These are phyloP conservation scores for Ursus arctos DNA, from an alignment of 2,113 vertebrate genomes.

Conservation along the genomic window DNA sequence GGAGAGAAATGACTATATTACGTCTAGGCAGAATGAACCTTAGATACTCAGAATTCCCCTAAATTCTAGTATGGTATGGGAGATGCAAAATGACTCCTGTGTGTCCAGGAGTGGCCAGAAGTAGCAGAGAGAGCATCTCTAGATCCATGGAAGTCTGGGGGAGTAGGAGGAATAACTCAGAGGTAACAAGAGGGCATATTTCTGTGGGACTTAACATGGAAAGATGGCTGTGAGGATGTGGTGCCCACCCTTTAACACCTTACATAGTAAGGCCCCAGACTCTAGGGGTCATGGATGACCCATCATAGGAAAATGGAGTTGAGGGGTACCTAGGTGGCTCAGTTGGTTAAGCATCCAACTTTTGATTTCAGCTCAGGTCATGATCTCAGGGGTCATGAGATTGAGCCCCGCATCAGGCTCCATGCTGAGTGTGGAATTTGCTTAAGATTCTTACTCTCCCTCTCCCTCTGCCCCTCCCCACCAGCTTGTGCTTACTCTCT, in stretches of 20 bases:
- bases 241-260: not conserved
- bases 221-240: not conserved
- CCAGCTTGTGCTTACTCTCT: not conserved
- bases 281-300: not conserved
- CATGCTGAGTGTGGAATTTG: not conserved
- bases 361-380: not conserved
- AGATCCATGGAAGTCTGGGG: not conserved
- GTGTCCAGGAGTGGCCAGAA: not conserved
- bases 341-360: not conserved
- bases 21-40: not conserved
- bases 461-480: not conserved
- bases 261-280: not conserved
- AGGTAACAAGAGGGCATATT: not conserved
- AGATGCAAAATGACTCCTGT: not conserved
- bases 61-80: not conserved
- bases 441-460: not conserved
- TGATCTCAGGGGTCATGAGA: not conserved
- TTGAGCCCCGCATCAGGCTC: not conserved
- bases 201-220: not conserved
- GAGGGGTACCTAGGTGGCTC: not conserved
- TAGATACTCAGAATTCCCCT: not conserved
- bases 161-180: not conserved
- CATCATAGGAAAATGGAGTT: not conserved
- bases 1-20: not conserved
- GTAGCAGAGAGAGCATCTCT: not conserved